Percentiles rank a stretch among this genome's conserved stretches.
These are phyloP conservation scores for Eledona agricola DNA, from an alignment of 2,888 invertebrate genomes.

Conservation along the genomic window DNA sequence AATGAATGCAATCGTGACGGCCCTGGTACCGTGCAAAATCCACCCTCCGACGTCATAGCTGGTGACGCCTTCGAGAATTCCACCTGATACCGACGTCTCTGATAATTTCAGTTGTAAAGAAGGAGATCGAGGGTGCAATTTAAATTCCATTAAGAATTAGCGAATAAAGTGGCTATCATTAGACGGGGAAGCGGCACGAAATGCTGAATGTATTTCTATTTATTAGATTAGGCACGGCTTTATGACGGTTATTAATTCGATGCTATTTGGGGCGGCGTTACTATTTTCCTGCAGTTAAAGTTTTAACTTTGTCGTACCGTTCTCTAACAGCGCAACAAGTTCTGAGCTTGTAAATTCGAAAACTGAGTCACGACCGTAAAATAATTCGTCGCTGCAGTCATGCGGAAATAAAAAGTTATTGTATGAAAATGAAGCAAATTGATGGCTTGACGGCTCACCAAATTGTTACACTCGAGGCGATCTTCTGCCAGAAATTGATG, in stretches of 20 bases:
- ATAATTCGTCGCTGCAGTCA: too few relatives aligned
- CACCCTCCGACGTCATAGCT: slow-evolving; percentile 27
- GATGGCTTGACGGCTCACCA: too few relatives aligned
- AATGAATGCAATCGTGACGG: slow-evolving; percentile 48
- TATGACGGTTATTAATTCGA: slow-evolving; percentile 8
- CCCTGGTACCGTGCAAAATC: slow-evolving; percentile 25
- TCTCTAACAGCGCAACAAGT: slow-evolving; percentile 4
- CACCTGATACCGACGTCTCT: slow-evolving; percentile 34
- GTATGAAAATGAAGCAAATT: too few relatives aligned
- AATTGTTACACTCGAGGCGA: too few relatives aligned
- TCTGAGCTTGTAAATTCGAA: too few relatives aligned
- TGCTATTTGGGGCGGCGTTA: slow-evolving; percentile 1
- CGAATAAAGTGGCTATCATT: slow-evolving; percentile 18
- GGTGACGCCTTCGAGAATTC: slow-evolving; percentile 24
- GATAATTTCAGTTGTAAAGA: slow-evolving; percentile 12
- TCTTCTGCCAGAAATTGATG: too few relatives aligned
- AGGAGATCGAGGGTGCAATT: slow-evolving; percentile 18
- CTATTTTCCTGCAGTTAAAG: neutral
- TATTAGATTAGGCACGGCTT: slow-evolving; percentile 2
- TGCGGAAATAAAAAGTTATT: too few relatives aligned
- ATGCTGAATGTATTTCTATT: slow-evolving; percentile 5
- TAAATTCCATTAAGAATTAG: slow-evolving; percentile 26
- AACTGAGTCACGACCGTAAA: too few relatives aligned
- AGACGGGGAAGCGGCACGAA: slow-evolving; percentile 14
- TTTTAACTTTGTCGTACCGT: neutral